These are phyloP conservation scores for Hydrozoanthus tunicans DNA, from an alignment of 64 coral and sea anemone species.

Conservation along the genomic window DNA sequence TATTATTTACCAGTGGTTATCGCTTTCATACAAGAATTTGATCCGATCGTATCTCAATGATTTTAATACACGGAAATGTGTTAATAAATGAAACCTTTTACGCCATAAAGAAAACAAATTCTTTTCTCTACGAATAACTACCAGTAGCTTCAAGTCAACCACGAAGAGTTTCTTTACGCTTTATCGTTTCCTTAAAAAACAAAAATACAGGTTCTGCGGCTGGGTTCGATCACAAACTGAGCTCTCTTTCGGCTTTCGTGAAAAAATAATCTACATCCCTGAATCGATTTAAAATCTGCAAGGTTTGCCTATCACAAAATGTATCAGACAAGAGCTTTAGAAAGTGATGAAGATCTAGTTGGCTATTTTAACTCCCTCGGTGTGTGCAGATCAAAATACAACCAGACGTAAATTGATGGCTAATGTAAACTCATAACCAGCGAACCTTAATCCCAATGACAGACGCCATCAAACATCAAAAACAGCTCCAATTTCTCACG, in stretches of 20 bases:
- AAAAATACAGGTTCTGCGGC: neutral
- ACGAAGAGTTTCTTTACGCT: conserved; percentile 15
- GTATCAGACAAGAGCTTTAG: neutral
- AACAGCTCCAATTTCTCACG: conserved; percentile 46
- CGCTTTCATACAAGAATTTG: conserved; percentile 31
- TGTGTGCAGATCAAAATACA: neutral
- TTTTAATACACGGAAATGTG: conserved; percentile 52
- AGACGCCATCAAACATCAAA: conserved; percentile 57
- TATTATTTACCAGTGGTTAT: conserved; percentile 17
- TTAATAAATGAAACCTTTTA: conserved; percentile 58
- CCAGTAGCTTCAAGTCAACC: conserved; percentile 6
- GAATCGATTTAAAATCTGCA: neutral
- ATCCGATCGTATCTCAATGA: conserved; percentile 56
- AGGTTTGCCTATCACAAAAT: neutral
- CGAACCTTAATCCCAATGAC: conserved; percentile 20
- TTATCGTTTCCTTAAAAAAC: conserved; percentile 23
- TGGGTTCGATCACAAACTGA: neutral
- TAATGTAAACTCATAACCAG: conserved; percentile 54
- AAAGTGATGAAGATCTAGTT: neutral
- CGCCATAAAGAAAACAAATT: conserved; percentile 47
- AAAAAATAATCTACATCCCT: neutral
- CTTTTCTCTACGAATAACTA: conserved; percentile 34
- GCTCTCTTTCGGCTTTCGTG: neutral
- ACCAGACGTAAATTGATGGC: conserved; percentile 36
- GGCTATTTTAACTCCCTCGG: neutral